Evolutionary conservation across 2,888 invertebrate genomes (phyloP).

Genomic region (Gastrophysa polygoni): DNA sequence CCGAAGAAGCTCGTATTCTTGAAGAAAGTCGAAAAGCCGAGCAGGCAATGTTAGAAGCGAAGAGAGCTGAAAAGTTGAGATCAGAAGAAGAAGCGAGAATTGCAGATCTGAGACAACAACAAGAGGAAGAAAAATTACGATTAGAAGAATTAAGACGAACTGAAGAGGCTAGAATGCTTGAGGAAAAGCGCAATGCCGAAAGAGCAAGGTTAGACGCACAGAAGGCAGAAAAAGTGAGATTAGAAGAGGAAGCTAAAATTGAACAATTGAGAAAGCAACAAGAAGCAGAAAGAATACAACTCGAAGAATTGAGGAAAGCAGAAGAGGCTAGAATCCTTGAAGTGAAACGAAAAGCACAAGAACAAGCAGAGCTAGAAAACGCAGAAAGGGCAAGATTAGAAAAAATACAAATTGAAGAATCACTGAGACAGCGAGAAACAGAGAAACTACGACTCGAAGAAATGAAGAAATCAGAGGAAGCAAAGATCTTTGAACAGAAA

Average conservation of each 20-base stretch:
- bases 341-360: conserved; percentile 39
- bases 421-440: conserved; percentile 35
- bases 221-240: conserved; percentile 37
- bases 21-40: conserved; percentile 38
- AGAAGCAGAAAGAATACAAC: conserved; percentile 29
- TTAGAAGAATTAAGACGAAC: conserved; percentile 36
- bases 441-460: conserved; percentile 37
- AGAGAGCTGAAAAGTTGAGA: conserved; percentile 36
- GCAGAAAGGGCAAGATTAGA: conserved; percentile 39
- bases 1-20: conserved; percentile 23
- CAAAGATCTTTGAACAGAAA: too few relatives aligned
- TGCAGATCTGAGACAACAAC: conserved; percentile 37
- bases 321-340: conserved; percentile 38
- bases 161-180: conserved; percentile 29
- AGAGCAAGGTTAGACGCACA: conserved; percentile 39
- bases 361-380: conserved; percentile 22
- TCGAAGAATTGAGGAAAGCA: conserved; percentile 30
- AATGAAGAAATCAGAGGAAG: conserved; percentile 37
- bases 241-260: conserved; percentile 40
- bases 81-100: conserved; percentile 39
- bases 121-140: conserved; percentile 38
- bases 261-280: conserved; percentile 37
- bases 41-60: conserved; percentile 20
- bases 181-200: conserved; percentile 42
- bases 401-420: conserved; percentile 35